phyloP scores from a whole-genome alignment of 1,140 invertebrate species.

The Dryas iulia region DNA sequence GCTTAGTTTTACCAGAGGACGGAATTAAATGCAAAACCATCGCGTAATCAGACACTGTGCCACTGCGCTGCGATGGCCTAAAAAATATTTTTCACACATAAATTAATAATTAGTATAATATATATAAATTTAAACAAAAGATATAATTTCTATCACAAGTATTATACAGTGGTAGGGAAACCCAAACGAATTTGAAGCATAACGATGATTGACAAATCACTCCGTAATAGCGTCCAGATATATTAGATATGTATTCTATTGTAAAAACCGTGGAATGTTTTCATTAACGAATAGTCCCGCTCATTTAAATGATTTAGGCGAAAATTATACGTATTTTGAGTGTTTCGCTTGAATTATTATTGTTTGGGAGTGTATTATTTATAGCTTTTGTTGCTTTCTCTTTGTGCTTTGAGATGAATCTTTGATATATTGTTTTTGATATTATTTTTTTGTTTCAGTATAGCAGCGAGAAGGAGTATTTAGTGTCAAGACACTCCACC shows the following conservation, averaged over 20 bases:
- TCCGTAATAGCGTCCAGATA: constrained; percentile 24
- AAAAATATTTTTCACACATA: no score
- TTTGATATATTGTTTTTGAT: constrained; percentile 7
- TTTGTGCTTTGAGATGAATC: constrained; percentile 16
- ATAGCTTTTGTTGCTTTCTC: constrained; percentile 52
- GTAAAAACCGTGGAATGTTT: constrained; percentile 23
- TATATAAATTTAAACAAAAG: background rate
- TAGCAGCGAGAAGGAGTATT: no score
- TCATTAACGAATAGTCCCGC: constrained; percentile 27
- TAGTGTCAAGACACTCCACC: no score
- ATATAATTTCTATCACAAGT: no score
- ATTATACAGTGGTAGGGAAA: background rate
- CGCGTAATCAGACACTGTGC: no score
- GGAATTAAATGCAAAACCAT: no score
- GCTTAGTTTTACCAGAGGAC: no score
- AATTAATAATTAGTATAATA: no score
- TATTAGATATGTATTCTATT: constrained; percentile 24
- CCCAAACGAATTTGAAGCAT: background rate
- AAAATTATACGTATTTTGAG: constrained; percentile 55
- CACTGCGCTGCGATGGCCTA: no score
- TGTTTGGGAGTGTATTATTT: constrained; percentile 53
- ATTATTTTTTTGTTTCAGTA: constrained; percentile 24
- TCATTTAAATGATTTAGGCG: constrained; percentile 49
- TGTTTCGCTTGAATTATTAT: constrained; percentile 45
- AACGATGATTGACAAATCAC: constrained; percentile 51